phyloP scores from a whole-genome alignment of 1,140 invertebrate genomes.

The Drosophila ogumai region DNA sequence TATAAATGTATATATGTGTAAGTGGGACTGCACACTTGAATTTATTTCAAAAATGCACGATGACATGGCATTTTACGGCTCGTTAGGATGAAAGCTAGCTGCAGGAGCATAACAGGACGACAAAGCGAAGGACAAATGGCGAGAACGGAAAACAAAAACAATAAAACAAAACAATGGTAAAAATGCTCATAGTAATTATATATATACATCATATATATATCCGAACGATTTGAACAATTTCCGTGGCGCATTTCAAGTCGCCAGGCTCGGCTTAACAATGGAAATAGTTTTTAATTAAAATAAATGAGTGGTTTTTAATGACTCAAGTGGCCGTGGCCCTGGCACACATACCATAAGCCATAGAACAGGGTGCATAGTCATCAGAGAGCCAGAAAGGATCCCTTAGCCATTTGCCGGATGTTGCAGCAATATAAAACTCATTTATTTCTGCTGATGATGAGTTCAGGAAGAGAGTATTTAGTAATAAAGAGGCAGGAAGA shows the following conservation, averaged over 20 bases:
- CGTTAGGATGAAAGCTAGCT: conserved; percentile 38
- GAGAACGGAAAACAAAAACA: conserved; percentile 11
- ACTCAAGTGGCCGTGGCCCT: conserved; percentile 10
- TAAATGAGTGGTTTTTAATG: conserved; percentile 61
- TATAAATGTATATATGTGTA: background rate
- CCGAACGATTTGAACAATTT: conserved; percentile 54
- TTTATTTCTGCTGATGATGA: conserved; percentile 1
- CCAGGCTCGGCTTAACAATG: conserved; percentile 43
- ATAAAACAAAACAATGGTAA: conserved; percentile 38
- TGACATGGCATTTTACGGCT: conserved; percentile 56
- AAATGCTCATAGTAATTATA: conserved; percentile 63
- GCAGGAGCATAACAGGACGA: conserved; percentile 1
- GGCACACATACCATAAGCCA: conserved; percentile 16
- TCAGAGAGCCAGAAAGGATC: conserved; percentile 8
- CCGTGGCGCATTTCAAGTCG: conserved; percentile 7
- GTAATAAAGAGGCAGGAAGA: background rate
- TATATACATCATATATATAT: conserved; percentile 1
- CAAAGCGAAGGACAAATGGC: conserved; percentile 11
- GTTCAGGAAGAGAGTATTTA: conserved; percentile 13
- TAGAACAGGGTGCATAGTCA: conserved; percentile 4
- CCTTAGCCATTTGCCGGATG: background rate
- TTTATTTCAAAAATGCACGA: conserved; percentile 53
- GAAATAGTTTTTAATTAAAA: conserved; percentile 77
- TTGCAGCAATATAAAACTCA: conserved; percentile 4
- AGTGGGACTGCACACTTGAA: conserved; percentile 19